Conservation (phyloP, 2,888 invertebrate species). For the Drosophila picticornis region DNA sequence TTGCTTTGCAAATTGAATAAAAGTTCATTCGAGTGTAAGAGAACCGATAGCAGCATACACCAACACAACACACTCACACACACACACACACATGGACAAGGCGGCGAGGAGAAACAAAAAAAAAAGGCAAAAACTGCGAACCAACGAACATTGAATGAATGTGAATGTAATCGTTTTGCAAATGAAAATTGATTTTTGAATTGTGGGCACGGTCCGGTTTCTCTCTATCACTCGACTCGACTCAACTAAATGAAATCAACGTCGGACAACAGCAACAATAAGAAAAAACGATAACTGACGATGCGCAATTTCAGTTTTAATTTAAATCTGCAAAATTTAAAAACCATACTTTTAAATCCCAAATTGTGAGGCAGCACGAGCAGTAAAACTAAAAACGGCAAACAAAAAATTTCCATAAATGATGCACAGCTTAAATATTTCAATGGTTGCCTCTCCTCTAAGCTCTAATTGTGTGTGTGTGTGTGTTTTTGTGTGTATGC, state of each 20-base stretch:
- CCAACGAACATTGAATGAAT: conserved; percentile 81
- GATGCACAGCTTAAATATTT: conserved; percentile 75
- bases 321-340: conserved; percentile 69
- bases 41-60: conserved; percentile 75
- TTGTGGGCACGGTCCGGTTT: conserved; percentile 59
- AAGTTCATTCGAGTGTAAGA: conserved; percentile 82
- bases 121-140: conserved; percentile 51
- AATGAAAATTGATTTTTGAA: conserved; percentile 83
- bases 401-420: conserved; percentile 58
- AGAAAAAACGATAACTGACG: conserved; percentile 8
- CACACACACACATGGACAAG: conserved; percentile 31
- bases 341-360: conserved; percentile 65
- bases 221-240: conserved; percentile 37
- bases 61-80: conserved; percentile 37
- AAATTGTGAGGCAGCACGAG: conserved; percentile 19
- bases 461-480: conserved; percentile 47
- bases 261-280: conserved; percentile 36
- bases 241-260: conserved; percentile 78
- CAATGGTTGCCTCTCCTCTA: conserved; percentile 50
- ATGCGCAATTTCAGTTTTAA: conserved; percentile 69
- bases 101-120: conserved; percentile 7
- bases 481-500: conserved; percentile 4
- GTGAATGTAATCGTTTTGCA: conserved; percentile 81
- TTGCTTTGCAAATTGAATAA: conserved; percentile 83
- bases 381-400: not conserved